Base-by-base conservation (phyloP, 2,797 vertebrate genomes). In the Peromyscus nudipes region DNA sequence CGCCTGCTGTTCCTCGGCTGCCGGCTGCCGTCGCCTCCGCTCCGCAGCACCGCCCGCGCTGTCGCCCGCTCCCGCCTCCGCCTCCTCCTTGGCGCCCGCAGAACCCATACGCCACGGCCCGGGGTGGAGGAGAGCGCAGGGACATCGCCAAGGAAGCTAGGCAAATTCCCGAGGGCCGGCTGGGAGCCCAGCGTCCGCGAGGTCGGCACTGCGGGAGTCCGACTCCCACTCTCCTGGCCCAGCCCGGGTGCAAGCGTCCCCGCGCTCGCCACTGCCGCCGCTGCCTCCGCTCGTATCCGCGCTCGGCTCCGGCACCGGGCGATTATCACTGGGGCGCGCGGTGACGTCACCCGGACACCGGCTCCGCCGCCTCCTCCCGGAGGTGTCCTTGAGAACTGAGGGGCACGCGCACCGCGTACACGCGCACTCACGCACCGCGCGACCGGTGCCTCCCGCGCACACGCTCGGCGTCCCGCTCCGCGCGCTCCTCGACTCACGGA, bases 281-380 rank as follows among this genome's bases (percentile, higher is more conserved):
- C 95, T 9, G 97, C 95, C 97, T 96, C 93, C 92, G 97, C 97
- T 97, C 97, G 97, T 96, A 67, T 98, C 98, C 98, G 97, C 90
- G 99, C 99, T 99, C 99, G 99, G 99, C 98, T 99, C 99, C 99
- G 98, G 99, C 99, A 99, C 99, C 99, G 99, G 99, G 99, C 99
- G 99, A 99, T 99, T 99, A 99, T 99, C 99, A 99, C 99, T 99
- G 99, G 99, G 99, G 99, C 99, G 99, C 99, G 99, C 99, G 98
- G 99, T 99, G 99, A 99, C 99, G 99, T 99, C 99, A 99, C 99
- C 99, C 99, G 98, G 99, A 99, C 99, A 99, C 98, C 99, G 99
- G 99, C 98, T 98, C 98, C 98, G 98, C 99, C 99, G 99, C 99
- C 99, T 99, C 99, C 99, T 99, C 99, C 99, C 99, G 98, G 99